Evolutionary conservation across 2,888 invertebrate species (phyloP).

Genomic region (Aspidapion aeneum): DNA sequence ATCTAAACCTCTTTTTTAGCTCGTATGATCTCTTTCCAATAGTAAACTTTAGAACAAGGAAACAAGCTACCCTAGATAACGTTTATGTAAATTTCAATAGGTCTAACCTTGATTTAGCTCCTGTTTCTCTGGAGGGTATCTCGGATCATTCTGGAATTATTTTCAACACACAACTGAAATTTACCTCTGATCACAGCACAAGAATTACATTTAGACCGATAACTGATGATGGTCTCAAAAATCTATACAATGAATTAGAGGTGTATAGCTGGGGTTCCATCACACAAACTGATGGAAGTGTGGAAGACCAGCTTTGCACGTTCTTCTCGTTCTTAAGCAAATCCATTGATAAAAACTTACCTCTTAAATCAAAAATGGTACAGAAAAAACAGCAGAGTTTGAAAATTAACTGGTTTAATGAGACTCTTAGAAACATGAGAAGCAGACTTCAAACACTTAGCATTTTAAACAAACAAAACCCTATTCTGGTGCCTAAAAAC

Average conservation of each 20-base stretch:
- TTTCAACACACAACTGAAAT: slow-evolving; percentile 4
- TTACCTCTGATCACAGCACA: slow-evolving; percentile 1
- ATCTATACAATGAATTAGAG: neutral
- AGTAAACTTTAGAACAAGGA: slow-evolving; percentile 9
- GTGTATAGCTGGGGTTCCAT: neutral
- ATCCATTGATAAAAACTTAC: neutral
- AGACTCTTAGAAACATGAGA: neutral
- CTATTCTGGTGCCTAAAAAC: neutral
- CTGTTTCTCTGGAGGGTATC: slow-evolving; percentile 7
- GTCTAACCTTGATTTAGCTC: slow-evolving; percentile 5
- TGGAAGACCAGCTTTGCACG: neutral
- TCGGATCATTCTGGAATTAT: slow-evolving; percentile 7
- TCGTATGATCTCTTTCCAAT: slow-evolving; percentile 3
- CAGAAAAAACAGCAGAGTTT: neutral
- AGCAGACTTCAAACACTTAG: neutral
- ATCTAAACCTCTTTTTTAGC: neutral
- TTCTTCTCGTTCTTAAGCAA: neutral
- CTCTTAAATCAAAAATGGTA: neutral
- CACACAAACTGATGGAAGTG: neutral
- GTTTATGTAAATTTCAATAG: slow-evolving; percentile 11
- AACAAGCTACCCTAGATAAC: slow-evolving; percentile 9
- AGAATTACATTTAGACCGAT: slow-evolving; percentile 3
- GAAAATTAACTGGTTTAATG: neutral
- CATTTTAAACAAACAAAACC: neutral
- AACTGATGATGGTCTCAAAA: slow-evolving; percentile 2